Conservation (phyloP, 1,140 invertebrate genomes). For the Philopotamus ludificatus region DNA sequence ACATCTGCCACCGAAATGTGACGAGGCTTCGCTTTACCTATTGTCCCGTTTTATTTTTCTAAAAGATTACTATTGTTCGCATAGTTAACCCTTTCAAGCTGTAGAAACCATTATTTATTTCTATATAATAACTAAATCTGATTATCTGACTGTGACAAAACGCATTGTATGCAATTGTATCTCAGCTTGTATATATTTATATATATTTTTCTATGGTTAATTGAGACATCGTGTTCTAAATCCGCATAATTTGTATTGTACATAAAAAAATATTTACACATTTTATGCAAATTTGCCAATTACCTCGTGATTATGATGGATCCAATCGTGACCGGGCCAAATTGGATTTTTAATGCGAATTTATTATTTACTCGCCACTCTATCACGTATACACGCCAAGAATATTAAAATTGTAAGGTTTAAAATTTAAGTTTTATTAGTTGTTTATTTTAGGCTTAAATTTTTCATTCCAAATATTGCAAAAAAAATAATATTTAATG, state of each 20-base stretch:
- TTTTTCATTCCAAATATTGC: too few relatives aligned
- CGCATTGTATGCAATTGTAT: not conserved
- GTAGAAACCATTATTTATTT: too few relatives aligned
- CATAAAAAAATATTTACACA: not conserved
- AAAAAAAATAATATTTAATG: too few relatives aligned
- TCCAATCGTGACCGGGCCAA: constrained; percentile 13
- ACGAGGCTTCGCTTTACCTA: constrained; percentile 16
- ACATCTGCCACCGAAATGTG: constrained; percentile 36
- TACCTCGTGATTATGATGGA: constrained; percentile 15
- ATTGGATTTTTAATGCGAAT: not conserved
- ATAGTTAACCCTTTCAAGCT: constrained; percentile 2
- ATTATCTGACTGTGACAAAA: constrained; percentile 17
- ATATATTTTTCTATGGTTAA: not conserved
- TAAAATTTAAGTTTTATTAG: too few relatives aligned
- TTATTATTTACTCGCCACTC: not conserved
- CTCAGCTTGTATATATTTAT: not conserved
- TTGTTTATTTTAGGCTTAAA: too few relatives aligned
- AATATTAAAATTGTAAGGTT: too few relatives aligned
- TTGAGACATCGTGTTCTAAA: not conserved
- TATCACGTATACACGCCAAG: too few relatives aligned
- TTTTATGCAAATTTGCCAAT: constrained; percentile 25
- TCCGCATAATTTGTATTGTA: not conserved
- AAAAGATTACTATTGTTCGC: constrained; percentile 30
- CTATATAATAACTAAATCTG: constrained; percentile 32
- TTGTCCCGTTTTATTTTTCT: constrained; percentile 21